phyloP scores from a whole-genome alignment of 1,140 invertebrate genomes.

The Drosophila mayri region DNA sequence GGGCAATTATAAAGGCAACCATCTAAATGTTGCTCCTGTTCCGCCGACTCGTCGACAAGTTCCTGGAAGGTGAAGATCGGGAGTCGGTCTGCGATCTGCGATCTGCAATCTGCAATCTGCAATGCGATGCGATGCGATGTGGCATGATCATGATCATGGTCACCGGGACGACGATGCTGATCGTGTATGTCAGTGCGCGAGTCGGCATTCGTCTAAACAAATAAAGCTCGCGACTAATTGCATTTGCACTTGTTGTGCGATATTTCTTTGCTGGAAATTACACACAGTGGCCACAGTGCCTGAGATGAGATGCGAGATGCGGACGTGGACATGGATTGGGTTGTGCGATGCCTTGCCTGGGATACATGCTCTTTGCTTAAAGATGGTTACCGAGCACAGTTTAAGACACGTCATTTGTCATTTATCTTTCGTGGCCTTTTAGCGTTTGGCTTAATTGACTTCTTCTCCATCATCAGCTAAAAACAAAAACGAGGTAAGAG shows the following conservation, averaged over 20 bases:
- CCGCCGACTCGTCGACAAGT: constrained; percentile 45
- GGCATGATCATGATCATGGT: constrained; percentile 19
- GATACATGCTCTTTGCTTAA: constrained; percentile 33
- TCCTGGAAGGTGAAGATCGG: constrained; percentile 55
- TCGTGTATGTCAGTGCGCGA: constrained; percentile 27
- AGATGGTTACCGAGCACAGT: constrained; percentile 49
- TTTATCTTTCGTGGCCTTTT: constrained; percentile 79
- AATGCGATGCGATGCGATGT: constrained; percentile 8
- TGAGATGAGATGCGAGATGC: neutral
- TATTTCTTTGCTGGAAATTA: constrained; percentile 79
- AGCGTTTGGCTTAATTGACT: constrained; percentile 80
- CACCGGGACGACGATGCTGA: constrained; percentile 21
- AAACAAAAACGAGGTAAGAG: constrained; percentile 24
- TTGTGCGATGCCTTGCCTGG: constrained; percentile 6
- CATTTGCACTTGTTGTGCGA: constrained; percentile 82
- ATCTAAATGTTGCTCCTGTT: constrained; percentile 63
- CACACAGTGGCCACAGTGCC: constrained; percentile 50
- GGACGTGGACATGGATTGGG: constrained; percentile 9
- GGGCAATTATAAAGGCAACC: constrained; percentile 67
- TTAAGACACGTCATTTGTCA: constrained; percentile 81
- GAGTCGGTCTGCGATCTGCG: neutral
- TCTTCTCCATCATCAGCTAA: constrained; percentile 51
- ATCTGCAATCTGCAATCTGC: neutral
- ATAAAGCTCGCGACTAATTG: constrained; percentile 79
- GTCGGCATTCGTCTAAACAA: constrained; percentile 78